phyloP scores from a whole-genome alignment of 2,797 vertebrate genomes.

The Girardinus metallicus region DNA sequence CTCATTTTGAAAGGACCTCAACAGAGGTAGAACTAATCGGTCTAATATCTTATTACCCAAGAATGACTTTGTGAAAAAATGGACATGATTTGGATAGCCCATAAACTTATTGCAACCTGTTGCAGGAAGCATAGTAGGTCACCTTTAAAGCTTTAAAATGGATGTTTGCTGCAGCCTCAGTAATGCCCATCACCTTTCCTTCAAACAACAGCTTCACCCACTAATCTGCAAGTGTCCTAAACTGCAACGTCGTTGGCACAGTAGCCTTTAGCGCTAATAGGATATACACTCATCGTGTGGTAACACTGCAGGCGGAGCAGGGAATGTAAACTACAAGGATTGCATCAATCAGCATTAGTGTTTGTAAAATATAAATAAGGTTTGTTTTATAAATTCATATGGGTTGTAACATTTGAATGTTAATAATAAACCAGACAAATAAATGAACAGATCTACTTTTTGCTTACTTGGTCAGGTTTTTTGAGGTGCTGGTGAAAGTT shows the following conservation, averaged over 20 bases:
- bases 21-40: no score
- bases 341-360: no score
- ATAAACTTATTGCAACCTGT: neutral
- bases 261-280: conserved; percentile 6
- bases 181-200: neutral
- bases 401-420: neutral
- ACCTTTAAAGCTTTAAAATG: neutral
- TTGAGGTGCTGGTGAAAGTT: conserved; percentile 96
- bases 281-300: neutral
- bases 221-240: neutral
- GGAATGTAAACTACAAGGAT: neutral
- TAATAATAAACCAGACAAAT: neutral
- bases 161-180: neutral
- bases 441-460: neutral
- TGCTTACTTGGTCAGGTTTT: conserved; percentile 83
- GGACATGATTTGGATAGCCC: no score
- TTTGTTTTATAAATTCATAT: neutral
- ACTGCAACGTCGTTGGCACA: neutral
- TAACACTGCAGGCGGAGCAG: neutral
- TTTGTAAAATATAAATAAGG: neutral
- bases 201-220: neutral
- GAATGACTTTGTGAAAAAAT: no score
- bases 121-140: neutral
- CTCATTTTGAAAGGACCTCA: no score
- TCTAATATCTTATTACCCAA: no score